Evolutionary conservation across 2,113 vertebrate species (phyloP).

Genomic region (Dasyornis broadbenti): DNA sequence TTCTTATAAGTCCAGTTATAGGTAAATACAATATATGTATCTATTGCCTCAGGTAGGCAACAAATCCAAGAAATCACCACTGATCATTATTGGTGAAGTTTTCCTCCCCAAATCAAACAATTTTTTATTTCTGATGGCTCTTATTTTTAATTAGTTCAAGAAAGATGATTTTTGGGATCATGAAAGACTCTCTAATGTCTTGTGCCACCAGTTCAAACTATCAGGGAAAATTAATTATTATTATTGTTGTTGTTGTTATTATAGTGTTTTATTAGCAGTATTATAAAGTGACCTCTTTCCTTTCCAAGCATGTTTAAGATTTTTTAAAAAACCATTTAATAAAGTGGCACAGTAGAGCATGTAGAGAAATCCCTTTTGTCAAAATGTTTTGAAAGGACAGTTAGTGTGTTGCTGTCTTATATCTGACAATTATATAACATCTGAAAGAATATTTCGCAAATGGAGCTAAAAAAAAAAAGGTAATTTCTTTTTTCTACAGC

Average conservation of each 20-base stretch:
- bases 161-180: background rate
- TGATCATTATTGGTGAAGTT: background rate
- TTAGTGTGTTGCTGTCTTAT: background rate
- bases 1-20: background rate
- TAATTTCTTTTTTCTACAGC: background rate
- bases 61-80: background rate
- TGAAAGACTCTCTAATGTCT: background rate
- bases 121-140: background rate
- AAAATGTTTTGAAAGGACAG: background rate
- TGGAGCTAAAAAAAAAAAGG: background rate
- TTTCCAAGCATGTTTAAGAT: background rate
- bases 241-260: no score
- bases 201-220: background rate
- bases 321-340: background rate
- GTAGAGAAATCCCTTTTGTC: background rate
- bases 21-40: background rate
- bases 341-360: background rate
- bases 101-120: background rate
- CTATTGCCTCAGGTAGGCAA: background rate
- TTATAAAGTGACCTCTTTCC: background rate
- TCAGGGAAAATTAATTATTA: background rate
- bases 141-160: background rate
- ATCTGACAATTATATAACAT: background rate
- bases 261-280: no score
- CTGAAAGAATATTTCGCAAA: background rate